phyloP scores from a whole-genome alignment of 2,888 invertebrate species.

The Dione vanillae region DNA sequence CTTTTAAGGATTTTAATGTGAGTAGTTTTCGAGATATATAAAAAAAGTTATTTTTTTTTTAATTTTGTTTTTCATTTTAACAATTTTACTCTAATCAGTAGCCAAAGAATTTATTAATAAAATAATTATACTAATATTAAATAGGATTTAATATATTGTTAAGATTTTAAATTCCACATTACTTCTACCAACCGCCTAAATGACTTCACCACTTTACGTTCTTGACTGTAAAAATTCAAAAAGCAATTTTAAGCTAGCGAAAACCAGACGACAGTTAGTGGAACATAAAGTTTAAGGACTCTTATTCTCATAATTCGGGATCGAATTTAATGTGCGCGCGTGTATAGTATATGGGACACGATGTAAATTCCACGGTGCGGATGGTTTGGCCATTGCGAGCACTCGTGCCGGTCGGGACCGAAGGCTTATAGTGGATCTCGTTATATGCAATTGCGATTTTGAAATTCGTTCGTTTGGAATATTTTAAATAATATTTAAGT shows the following conservation, averaged over 20 bases:
- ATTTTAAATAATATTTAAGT: conserved; percentile 1
- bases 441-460: conserved; percentile 12
- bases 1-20: too few relatives aligned
- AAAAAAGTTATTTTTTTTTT: too few relatives aligned
- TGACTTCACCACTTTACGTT: background rate
- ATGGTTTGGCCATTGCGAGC: conserved; percentile 61
- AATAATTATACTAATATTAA: too few relatives aligned
- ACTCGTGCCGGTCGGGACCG: conserved; percentile 57
- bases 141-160: too few relatives aligned
- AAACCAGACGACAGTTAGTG: conserved; percentile 34
- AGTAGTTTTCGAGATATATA: too few relatives aligned
- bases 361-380: conserved; percentile 68
- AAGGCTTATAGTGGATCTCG: conserved; percentile 48
- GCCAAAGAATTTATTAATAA: too few relatives aligned
- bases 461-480: background rate
- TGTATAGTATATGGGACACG: conserved; percentile 55
- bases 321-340: conserved; percentile 68
- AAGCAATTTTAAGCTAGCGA: conserved; percentile 27
- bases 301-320: conserved; percentile 62
- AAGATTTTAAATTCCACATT: background rate
- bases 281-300: conserved; percentile 43
- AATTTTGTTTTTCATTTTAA: too few relatives aligned
- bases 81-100: too few relatives aligned
- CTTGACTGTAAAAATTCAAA: conserved; percentile 16
- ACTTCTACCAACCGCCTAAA: background rate